Conservation (phyloP, 2,888 invertebrate species). For the Standfussiana lucernea region DNA sequence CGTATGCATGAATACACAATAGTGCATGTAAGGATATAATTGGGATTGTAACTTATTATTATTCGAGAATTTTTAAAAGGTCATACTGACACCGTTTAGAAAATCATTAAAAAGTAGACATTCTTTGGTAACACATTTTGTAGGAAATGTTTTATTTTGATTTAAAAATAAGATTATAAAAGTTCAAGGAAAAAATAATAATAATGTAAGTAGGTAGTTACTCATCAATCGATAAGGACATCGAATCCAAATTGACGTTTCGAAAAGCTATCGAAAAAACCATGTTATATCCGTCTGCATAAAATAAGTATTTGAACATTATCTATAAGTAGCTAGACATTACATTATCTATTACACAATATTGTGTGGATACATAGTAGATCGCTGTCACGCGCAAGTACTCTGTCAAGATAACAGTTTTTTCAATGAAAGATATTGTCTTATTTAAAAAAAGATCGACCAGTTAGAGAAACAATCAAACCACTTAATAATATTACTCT, state of each 20-base stretch:
- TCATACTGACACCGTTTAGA: neutral
- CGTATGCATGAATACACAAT: conserved; percentile 20
- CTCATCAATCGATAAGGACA: neutral
- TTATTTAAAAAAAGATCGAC: conserved; percentile 7
- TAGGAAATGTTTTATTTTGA: neutral
- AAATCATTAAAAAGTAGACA: neutral
- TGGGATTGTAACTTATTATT: neutral
- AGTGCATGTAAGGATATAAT: conserved; percentile 3
- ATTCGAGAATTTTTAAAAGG: neutral
- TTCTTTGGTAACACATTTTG: neutral
- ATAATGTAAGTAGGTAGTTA: neutral
- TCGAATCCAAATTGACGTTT: neutral
- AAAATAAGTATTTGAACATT: conserved; percentile 11
- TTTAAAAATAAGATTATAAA: neutral
- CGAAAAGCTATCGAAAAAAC: neutral
- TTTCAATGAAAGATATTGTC: conserved; percentile 25
- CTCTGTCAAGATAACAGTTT: conserved; percentile 23
- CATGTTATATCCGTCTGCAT: neutral
- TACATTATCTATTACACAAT: conserved; percentile 40
- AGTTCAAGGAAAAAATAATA: neutral
- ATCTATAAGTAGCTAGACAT: neutral
- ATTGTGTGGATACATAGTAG: conserved; percentile 7
- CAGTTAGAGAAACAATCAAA: neutral
- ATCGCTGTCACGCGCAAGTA: conserved; percentile 26
- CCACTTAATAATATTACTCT: neutral